Evolutionary conservation across 2,888 invertebrate genomes (phyloP), one percentile per base, ranked within the genome.

Genomic region (Pherbina coryleti): DNA sequence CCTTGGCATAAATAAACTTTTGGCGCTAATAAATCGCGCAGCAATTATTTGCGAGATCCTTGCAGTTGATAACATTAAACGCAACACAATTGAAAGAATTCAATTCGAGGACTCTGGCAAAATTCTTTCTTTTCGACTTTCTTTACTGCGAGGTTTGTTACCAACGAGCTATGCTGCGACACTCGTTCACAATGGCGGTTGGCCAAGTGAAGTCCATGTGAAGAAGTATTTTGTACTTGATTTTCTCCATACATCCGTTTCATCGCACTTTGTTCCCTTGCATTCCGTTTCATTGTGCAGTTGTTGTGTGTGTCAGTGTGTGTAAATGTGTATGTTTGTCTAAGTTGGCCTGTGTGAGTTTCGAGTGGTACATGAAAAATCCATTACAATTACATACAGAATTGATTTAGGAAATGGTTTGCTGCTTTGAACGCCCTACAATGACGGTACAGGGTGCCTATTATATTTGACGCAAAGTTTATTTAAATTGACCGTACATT

Each of bases 311-410:
- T 44, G 44, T 44, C 1, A 11, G 57, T 60, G 57, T 8, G 25
- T 28, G 22, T 22, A 7, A 19, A 7, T 22, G 22, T 22, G 7
- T 74, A 70, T 31, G 31, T 31, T 44, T 76, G 49, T 62, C 78
- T 75, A 71, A 73, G 77, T 78, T 82, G 80, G 81, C 76, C 14
- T 69, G 51, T 72, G 5, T 51, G 37, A 7, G 17, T n/a, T 28
- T 17, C 25, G 44, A 31, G 72, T 60, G 72, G 37, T 9, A 72
- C 72, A 72, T 60, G 60, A 25, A 60, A 72, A 72, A 37, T 72
- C 72, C 72, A 72, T 72, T 72, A 72, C 72, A 55, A 72, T 72
- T 72, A 72, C 60, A 72, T 44, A 37, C 34, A 14, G 22, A 31
- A 55, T 71, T 72, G 37, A 72, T 49, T 53, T 69, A 69, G 69